Base-by-base conservation (phyloP, 2,888 invertebrate genomes). In the Tipula unca region DNA sequence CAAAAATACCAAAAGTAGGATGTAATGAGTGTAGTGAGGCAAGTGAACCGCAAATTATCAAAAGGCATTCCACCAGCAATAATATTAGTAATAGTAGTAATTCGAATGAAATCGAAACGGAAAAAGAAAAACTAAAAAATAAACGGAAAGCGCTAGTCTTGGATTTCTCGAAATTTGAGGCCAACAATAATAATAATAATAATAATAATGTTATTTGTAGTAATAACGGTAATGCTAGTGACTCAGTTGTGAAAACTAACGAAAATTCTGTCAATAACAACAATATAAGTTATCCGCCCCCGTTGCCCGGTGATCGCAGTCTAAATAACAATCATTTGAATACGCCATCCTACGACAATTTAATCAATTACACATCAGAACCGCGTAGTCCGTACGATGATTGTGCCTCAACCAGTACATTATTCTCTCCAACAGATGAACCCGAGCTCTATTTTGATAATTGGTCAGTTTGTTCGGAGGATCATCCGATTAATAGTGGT, bases 391-490 rank as follows among this genome's bases (percentile, higher is more conserved):
- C 89, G 85, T 89, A 90, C 86, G 91, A 91, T 86, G 91, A 91
- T 86, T 90, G 91, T 39, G 90, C 90, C 0, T 91, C 91, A 1
- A 90, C 90, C 1, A 90, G 90, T 20, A 90, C 91, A 29, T 91
- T 92, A 86, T 89, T 93, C 86, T 94, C 94, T 0, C 94, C 94
- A n/a, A 85, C 84, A 25, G 94, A 94, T 87, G 94, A 94, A 85
- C 90, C 90, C 0, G 91, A 91, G 86, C 85, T 91, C 54, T 92
- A 92, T 87, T 93, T 93, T 87, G 95, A 95, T 88, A 93, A 94
- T 36, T 94, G 94, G 93, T 94, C 94, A 0, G 91, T 90, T 2
- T 94, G 94, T 87, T 94, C 94, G 0, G 94, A 93, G 88, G 91
- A 91, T 84, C 90, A 91, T 85, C 90, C 39, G 29, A 69, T 10